Conservation (phyloP, 2,113 vertebrate genomes). For the Notothenia coriiceps region DNA sequence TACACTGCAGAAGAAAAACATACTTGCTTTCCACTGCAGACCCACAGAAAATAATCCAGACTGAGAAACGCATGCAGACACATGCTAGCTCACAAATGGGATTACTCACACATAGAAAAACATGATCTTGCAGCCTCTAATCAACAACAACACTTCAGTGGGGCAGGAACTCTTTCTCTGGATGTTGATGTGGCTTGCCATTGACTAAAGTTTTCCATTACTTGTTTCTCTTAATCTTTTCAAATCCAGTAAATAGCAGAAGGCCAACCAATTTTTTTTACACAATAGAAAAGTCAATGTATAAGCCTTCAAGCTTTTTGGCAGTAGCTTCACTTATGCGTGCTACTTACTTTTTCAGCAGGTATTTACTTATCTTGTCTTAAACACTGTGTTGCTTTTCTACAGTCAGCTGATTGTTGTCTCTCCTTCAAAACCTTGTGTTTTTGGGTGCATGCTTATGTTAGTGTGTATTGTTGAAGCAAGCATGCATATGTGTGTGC, state of each 20-base stretch:
- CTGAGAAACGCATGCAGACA: not conserved
- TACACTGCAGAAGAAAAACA: not conserved
- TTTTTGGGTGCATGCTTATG: not conserved
- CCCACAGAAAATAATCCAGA: not conserved
- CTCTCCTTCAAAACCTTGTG: not conserved
- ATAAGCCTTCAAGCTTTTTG: not conserved
- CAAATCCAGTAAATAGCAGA: slow-evolving; percentile 7
- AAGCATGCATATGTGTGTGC: not conserved
- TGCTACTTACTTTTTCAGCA: slow-evolving; percentile 5
- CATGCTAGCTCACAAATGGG: not conserved
- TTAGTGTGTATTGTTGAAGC: not conserved
- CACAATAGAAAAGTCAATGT: slow-evolving; percentile 6
- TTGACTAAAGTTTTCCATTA: not conserved
- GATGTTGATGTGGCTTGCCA: not conserved
- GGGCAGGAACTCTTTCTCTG: not conserved
- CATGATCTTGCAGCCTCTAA: not conserved
- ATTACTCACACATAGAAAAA: not conserved
- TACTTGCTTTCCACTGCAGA: not conserved
- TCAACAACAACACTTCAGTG: not conserved
- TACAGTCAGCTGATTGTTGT: not conserved
- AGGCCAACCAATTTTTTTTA: slow-evolving; percentile 15
- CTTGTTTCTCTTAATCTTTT: slow-evolving; percentile 11
- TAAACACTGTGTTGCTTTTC: not conserved
- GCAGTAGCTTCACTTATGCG: slow-evolving; percentile 21
- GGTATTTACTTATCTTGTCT: slow-evolving; percentile 13